Evolutionary conservation across 2,888 invertebrate genomes (phyloP).

Genomic region (Petrophora chlorosata): DNA sequence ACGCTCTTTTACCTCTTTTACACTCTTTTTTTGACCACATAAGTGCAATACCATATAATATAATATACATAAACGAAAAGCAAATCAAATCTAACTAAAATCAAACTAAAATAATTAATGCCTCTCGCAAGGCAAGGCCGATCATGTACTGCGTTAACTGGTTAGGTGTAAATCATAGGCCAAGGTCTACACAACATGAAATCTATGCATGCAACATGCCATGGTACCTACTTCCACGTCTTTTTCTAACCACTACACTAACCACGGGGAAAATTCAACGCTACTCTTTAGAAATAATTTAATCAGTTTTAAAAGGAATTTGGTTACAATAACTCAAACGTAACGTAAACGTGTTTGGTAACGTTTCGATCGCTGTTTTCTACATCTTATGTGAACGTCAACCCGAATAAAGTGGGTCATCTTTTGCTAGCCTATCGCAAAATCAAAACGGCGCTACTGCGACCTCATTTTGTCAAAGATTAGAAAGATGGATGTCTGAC

Average conservation of each 20-base stretch:
- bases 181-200: slow-evolving; percentile 36
- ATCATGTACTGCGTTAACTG: slow-evolving; percentile 11
- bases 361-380: too few species aligned
- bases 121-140: slow-evolving; percentile 31
- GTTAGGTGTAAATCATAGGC: slow-evolving; percentile 33
- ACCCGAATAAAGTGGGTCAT: too few species aligned
- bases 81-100: slow-evolving; percentile 6
- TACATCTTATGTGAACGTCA: too few species aligned
- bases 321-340: too few species aligned
- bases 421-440: too few species aligned
- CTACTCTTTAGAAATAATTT: too few species aligned
- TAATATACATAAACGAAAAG: background rate
- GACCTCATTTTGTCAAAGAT: slow-evolving; percentile 11
- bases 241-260: background rate
- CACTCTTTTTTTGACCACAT: too few species aligned
- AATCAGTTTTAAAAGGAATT: too few species aligned
- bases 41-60: too few species aligned
- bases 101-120: slow-evolving; percentile 19
- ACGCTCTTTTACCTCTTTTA: too few species aligned
- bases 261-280: background rate
- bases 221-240: background rate
- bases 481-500: slow-evolving; percentile 6
- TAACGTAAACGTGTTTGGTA: too few species aligned
- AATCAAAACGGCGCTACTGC: background rate
- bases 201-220: slow-evolving; percentile 36